These are phyloP conservation scores for Ethmia dodecea DNA, from an alignment of 2,888 invertebrate genomes.

Conservation along the genomic window DNA sequence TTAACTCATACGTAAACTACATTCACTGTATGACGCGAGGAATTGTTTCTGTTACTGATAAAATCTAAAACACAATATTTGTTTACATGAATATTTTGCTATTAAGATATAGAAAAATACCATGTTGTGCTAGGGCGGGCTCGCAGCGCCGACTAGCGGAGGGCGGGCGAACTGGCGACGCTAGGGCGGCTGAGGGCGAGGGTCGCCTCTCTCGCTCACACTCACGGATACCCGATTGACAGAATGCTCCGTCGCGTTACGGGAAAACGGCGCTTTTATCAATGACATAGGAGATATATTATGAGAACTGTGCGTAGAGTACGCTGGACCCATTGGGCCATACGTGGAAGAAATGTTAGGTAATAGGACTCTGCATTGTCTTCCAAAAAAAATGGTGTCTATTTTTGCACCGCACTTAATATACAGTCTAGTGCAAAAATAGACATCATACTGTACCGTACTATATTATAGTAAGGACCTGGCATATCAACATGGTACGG, in stretches of 20 bases:
- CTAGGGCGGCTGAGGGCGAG: constrained; percentile 51
- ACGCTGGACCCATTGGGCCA: background rate
- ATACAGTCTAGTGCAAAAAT: too few relatives aligned
- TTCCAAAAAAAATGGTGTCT: too few relatives aligned
- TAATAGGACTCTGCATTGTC: too few relatives aligned
- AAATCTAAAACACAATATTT: constrained; percentile 46
- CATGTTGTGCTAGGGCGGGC: constrained; percentile 65
- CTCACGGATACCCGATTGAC: constrained; percentile 50
- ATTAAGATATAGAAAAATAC: constrained; percentile 40
- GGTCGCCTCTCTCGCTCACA: constrained; percentile 52
- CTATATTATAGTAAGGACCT: too few relatives aligned
- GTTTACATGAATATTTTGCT: constrained; percentile 62
- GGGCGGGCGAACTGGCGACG: constrained; percentile 36
- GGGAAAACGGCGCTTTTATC: constrained; percentile 71
- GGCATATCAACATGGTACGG: too few relatives aligned
- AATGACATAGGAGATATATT: constrained; percentile 66
- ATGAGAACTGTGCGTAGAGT: constrained; percentile 28
- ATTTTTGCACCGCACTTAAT: too few relatives aligned
- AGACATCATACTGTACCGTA: too few relatives aligned
- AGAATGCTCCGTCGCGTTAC: constrained; percentile 45
- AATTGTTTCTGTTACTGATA: constrained; percentile 22
- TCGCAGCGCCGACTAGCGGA: constrained; percentile 71
- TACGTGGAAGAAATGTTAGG: background rate
- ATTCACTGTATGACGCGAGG: constrained; percentile 31
- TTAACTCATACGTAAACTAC: too few relatives aligned